Evolutionary conservation across 2,797 vertebrate genomes (phyloP), one percentile per base, ranked within the genome.

Genomic region (Brotogeris chrysoptera): DNA sequence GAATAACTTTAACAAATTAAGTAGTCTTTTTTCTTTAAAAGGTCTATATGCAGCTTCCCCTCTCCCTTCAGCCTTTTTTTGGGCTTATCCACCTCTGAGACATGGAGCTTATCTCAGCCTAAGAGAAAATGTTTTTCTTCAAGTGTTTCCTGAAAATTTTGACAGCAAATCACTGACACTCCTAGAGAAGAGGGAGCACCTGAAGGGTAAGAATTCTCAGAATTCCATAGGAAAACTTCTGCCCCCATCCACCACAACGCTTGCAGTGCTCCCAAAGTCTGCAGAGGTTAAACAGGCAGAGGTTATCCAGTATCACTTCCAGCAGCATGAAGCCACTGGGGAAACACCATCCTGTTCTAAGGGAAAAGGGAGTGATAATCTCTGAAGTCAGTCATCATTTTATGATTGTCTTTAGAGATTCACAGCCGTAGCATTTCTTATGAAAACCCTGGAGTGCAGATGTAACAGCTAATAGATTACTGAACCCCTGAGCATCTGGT

Each of bases 401-500:
- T 88, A 93, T 55, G 74, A 95, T 55, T 57, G 78, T 81, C 71
- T 88, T 95, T 64, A 92, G 71, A 73, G 44, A 76, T 77, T 88
- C 71, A 87, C 85, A 93, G 90, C 92, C 92, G 80, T 71, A 77
- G 52, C 24, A 50, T 57, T 95, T 96, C 81, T 94, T 94, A 77
- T 36, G 68, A 95, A 96, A 93, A 52, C 38, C 25, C 28, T 78
- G 91, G 90, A 95, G 95, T 97, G 92, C 72, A 92, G 36, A 81
- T 69, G n/a, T 76, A 96, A 90, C 63, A 92, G 77, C 38, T 68
- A 63, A 52, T 0, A 23, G 86, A 92, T 95, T 92, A 83, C 36
- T 61, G 66, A 91, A 88, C 25, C 16, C 6, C 27, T 90, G 71
- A 60, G 63, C 72, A 95, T 92, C 74, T 96, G 92, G 85, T 80